phyloP scores from a whole-genome alignment of 2,113 vertebrate genomes.

The Crotalus tigris region DNA sequence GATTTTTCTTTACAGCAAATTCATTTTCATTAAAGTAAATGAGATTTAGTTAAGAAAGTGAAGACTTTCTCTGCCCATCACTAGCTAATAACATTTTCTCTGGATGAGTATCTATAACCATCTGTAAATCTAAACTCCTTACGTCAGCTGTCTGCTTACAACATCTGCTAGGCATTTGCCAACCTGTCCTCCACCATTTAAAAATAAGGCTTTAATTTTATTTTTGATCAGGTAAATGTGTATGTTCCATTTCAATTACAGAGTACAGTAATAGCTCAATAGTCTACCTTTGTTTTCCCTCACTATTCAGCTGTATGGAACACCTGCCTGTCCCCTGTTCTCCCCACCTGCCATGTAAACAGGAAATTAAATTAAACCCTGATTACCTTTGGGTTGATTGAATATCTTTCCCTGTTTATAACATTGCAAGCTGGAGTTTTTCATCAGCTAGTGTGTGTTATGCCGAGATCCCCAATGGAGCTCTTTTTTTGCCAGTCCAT shows the following conservation, averaged over 20 bases:
- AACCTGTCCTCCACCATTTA: conserved; percentile 19
- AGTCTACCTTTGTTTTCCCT: conserved; percentile 25
- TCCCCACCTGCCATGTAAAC: neutral
- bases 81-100: neutral
- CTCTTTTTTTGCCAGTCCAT: conserved; percentile 17
- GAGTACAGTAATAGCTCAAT: conserved; percentile 10
- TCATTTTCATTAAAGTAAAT: neutral
- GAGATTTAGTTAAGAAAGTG: neutral
- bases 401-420: conserved; percentile 19
- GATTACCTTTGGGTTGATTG: conserved; percentile 32
- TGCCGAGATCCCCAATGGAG: conserved; percentile 6
- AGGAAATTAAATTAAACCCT: conserved; percentile 34
- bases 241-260: conserved; percentile 29
- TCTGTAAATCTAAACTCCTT: conserved; percentile 11
- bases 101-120: neutral
- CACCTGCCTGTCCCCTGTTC: neutral
- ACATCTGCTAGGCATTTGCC: conserved; percentile 31
- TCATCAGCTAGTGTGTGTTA: neutral
- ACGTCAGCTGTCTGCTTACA: conserved; percentile 4
- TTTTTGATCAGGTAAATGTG: conserved; percentile 13
- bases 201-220: conserved; percentile 18
- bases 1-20: neutral
- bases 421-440: conserved; percentile 11
- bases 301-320: conserved; percentile 8
- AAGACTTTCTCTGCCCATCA: neutral